Evolutionary conservation across 2,888 invertebrate species (phyloP), one percentile per base, ranked within the genome.

Genomic region (Pegoplata infirma): DNA sequence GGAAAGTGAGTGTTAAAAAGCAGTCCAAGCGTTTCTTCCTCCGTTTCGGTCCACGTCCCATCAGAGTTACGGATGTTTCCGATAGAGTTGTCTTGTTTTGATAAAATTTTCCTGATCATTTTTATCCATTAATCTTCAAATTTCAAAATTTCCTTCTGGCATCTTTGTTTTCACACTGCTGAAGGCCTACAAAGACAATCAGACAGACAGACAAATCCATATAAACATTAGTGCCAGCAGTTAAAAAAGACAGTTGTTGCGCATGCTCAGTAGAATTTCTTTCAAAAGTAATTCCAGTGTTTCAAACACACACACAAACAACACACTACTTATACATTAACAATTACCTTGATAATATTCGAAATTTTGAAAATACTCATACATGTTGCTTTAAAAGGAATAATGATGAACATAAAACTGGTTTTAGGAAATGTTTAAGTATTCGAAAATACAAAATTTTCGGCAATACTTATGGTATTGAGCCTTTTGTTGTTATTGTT

Each of bases 401-500:
- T 40, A 40, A 40, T 10, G 32, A 32, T n/a, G n/a, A n/a, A n/a
- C 5, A 40, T n/a, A 40, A 40, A 40, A 40, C 36, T n/a, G 36
- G 36, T 40, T 40, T 40, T 40, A 4, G 3, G 5, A 40, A 40
- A n/a, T 46, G 32, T 16, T 55, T 66, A n/a, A n/a, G 23, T 21
- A 17, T 55, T 79, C 75, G 32, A 56, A 66, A 61, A 71, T 10
- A 32, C 32, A 10, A n/a, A n/a, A 25, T 67, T 67, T 75, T 79
- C 79, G 79, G 79, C 79, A 75, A 79, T 79, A 56, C 46, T 68
- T 58, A 73, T 72, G 67, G 44, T 72, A 53, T 71, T 61, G 76
- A 76, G 77, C 61, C 72, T 72, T 55, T 55, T 53, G 19, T 25
- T 59, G 49, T 44, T 40, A 19, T 64, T 58, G 49, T 12, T 25